Base-by-base conservation (phyloP, 2,888 invertebrate species). In the Eupithecia tripunctaria region DNA sequence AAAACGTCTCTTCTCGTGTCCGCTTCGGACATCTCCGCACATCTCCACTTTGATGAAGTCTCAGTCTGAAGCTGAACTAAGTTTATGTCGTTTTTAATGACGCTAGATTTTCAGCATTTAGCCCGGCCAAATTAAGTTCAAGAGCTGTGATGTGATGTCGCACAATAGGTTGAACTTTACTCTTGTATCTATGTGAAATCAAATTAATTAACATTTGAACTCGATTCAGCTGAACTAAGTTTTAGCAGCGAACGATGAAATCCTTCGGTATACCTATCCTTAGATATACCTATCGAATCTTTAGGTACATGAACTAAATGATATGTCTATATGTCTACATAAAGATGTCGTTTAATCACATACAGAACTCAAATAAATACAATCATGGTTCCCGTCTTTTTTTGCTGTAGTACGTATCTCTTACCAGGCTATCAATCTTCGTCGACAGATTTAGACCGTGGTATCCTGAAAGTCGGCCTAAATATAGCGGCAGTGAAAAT, bases 361-460 rank as follows among this genome's bases (percentile, higher is more conserved):
- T 18, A 60, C 8, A 60, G 18, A 32, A 25, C 12, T 56, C 12
- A 2, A 41, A 4, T 41, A 41, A 63, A 41, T 64, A 64, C 25
- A 41, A 64, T 41, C 38, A 64, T 64, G 64, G 21, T 21, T 21
- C 36, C 14, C 18, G 21, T 18, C 7, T 64, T 38, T 38, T 64
- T 63, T 21, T 38, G 4, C 32, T 64, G 21, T 38, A n/a, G 21
- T 38, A 21, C 64, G 38, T 64, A 64, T 41, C 64, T 64, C 25
- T 63, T 36, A 36, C 63, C 8, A 14, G 14, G 64, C 64, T 15
- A 64, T 64, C 64, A 64, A 64, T 64, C 64, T 64, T 64, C 38
- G 64, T 41, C 64, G 36, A 29, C 21, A 64, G 38, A 64, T 64
- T 64, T 36, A 36, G 38, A 21, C 14, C 15, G 64, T 36, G 64